Base-by-base conservation (phyloP, 2,797 vertebrate species). In the Myotis vivesi region DNA sequence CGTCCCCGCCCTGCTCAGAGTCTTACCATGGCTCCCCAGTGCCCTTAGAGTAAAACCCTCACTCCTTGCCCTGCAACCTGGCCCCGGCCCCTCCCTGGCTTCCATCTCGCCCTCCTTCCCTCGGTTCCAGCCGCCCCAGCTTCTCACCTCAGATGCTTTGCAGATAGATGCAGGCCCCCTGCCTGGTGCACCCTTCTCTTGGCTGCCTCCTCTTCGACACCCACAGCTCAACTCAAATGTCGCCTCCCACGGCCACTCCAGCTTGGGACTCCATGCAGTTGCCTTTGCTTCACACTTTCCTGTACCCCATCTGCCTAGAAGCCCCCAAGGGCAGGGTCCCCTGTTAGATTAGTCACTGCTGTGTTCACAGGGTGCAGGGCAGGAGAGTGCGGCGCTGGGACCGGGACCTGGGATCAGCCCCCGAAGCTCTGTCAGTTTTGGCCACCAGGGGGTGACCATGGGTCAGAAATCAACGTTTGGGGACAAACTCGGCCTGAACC, bases 401-500 rank as follows among this genome's bases (percentile, higher is more conserved):
- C 22, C 8, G 6, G 25, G 36, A 33, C 8, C 20, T 44, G 44
- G 3, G 64, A 59, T 12, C 1, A 0, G 0, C 13, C 36, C 49
- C 17, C 5, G 0, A 16, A 16, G 57, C 64, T 13, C 59, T 72
- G 30, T 36, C 85, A 38, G 30, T 9, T 3, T 0, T 46, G 64
- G 51, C 90, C 97, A 93, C 72, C 33, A 96, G 96, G 62, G 72
- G 97, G 81, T 44, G n/a, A 82, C 3, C 38, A 0, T 0, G 11
- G 76, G 84, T 22, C 90, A 87, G 53, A 91, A 80, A 92, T 95
- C 9, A 51, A 33, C 1, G 19, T 33, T 8, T 30, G 46, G 44
- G 20, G 11, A 17, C 16, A 16, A 9, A 28, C 15, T 8, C 0
- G 0, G 15, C 36, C 6, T 28, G 53, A 77, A 36, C 36, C 5